Conservation (phyloP, 2,888 invertebrate species). For the Xylota segnis region DNA sequence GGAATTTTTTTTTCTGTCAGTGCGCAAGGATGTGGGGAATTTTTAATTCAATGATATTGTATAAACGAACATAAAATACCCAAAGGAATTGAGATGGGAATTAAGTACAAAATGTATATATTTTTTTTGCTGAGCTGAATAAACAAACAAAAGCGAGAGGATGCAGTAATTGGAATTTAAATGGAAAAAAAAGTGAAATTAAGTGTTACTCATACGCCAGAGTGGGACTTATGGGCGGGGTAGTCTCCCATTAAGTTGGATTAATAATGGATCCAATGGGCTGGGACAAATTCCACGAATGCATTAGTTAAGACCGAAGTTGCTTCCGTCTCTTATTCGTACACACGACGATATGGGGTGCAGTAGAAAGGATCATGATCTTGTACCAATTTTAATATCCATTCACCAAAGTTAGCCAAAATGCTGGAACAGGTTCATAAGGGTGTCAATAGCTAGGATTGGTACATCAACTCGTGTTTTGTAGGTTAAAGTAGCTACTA, state of each 20-base stretch:
- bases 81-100: conserved; percentile 12
- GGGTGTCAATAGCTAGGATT: too few relatives aligned
- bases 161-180: conserved; percentile 64
- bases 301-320: too few relatives aligned
- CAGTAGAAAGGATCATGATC: too few relatives aligned
- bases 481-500: too few relatives aligned
- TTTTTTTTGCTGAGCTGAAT: conserved; percentile 26
- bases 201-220: conserved; percentile 18
- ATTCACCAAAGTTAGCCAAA: too few relatives aligned
- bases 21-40: conserved; percentile 11
- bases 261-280: too few relatives aligned
- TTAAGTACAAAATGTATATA: not conserved
- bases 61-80: conserved; percentile 7
- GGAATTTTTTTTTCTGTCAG: conserved; percentile 50
- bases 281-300: too few relatives aligned
- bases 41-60: conserved; percentile 53
- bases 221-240: not conserved
- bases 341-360: too few relatives aligned
- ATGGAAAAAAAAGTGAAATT: conserved; percentile 30
- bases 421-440: too few relatives aligned
- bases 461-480: too few relatives aligned
- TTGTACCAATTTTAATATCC: too few relatives aligned
- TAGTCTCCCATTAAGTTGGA: not conserved
- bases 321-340: too few relatives aligned
- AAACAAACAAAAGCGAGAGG: conserved; percentile 10